Evolutionary conservation across 2,113 vertebrate genomes (phyloP), one percentile per base, ranked within the genome.

Genomic region (Oryzias javanicus): DNA sequence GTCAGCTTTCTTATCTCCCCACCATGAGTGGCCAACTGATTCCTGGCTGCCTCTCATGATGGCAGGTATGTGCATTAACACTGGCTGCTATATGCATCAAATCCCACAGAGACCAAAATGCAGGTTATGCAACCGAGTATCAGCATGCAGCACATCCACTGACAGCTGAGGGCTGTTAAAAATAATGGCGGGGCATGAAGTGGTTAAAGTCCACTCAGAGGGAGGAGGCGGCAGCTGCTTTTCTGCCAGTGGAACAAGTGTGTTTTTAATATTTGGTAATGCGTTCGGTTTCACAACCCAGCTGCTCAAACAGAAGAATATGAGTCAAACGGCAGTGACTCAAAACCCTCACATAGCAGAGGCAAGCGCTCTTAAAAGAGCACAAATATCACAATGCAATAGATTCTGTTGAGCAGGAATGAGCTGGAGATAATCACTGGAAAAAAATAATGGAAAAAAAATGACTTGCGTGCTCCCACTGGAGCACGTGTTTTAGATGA

Each of bases 281-380:
- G 42, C 46, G 44, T 65, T 62, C 45, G 22, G 64, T 88, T 87
- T 83, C 76, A 66, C 68, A 83, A 72, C 42, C 17, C 22, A 42
- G 45, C 41, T 55, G 17, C 27, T 50, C 17, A 55, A 72, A 64
- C 61, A 72, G 22, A 47, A 7, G 60, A 52, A 45, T 25, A 35
- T 20, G 56, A 79, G 59, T 76, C 66, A 69, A 69, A 54, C 25
- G 29, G 51, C 55, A 62, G 48, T 67, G 61, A 75, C 44, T 58
- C 5, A 46, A 65, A 50, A 60, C 27, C 13, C 27, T 48, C 15
- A 40, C 24, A 62, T 19, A 59, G 40, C 22, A 57, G 41, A 44
- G 49, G 35, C 35, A 35, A 35, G 1, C 10, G 35, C 35, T 35
- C 35, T 12, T 35, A 35, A 35, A 35, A 35, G 12, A 35, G 19